A percentile compares a stretch with the other conserved stretches of the same genome.
These are phyloP conservation scores for Muscicapa adusta DNA, from an alignment of 2,113 vertebrate species.

Conservation along the genomic window DNA sequence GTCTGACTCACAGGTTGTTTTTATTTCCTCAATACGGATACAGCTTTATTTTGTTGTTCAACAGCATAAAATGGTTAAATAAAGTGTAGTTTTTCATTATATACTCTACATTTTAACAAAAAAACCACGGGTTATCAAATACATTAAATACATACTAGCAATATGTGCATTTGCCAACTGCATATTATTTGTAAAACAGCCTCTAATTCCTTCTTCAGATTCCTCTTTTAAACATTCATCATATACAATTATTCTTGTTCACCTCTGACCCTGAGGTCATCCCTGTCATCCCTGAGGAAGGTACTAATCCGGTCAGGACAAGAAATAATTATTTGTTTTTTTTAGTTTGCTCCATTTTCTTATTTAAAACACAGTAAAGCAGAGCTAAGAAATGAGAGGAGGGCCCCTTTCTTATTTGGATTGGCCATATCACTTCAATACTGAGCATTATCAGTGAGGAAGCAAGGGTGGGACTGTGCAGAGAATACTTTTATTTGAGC, in stretches of 20 bases:
- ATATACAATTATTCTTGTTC: rapidly evolving
- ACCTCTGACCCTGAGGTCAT: background rate
- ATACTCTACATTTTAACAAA: background rate
- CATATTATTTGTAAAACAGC: background rate
- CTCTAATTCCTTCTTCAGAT: background rate
- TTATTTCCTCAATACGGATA: background rate
- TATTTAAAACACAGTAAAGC: background rate
- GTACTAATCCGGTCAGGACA: background rate
- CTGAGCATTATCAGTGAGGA: background rate
- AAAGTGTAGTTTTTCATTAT: background rate
- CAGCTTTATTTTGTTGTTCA: background rate
- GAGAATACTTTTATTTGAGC: background rate
- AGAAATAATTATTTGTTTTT: background rate
- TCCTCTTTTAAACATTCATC: background rate
- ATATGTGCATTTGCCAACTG: background rate
- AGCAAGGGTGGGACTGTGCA: background rate
- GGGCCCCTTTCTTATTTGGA: background rate
- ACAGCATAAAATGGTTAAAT: background rate
- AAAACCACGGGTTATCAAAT: background rate
- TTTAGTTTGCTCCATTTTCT: background rate
- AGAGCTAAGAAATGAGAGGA: background rate
- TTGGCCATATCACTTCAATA: background rate
- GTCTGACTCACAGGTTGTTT: background rate
- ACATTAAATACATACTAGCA: background rate
- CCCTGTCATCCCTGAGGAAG: background rate